phyloP scores from a whole-genome alignment of 1,140 invertebrate genomes.

The Pseudomyrmex pallidus region DNA sequence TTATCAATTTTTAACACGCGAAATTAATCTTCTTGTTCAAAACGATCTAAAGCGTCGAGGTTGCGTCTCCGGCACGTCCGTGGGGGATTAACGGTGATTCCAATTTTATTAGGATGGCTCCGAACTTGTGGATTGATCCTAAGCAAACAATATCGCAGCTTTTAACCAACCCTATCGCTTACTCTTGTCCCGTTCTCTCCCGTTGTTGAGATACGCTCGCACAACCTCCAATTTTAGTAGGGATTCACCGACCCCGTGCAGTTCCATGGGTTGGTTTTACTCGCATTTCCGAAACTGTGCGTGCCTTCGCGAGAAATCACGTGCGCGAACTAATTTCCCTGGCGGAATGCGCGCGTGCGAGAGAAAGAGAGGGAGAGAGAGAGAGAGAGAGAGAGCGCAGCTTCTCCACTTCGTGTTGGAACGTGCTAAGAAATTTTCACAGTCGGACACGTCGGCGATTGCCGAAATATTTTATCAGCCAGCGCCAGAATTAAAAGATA shows the following conservation, averaged over 20 bases:
- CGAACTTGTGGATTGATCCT: constrained; percentile 43
- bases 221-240: constrained; percentile 14
- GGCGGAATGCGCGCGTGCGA: constrained; percentile 58
- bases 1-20: too few species aligned
- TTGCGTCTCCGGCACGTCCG: constrained; percentile 33
- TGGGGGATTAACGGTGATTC: constrained; percentile 47
- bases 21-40: not conserved
- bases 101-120: constrained; percentile 49
- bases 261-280: constrained; percentile 39
- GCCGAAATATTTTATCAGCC: constrained; percentile 9
- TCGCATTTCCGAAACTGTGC: constrained; percentile 64
- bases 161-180: constrained; percentile 47
- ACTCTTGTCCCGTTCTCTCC: not conserved
- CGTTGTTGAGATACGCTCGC: constrained; percentile 28
- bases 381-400: constrained; percentile 44
- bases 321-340: constrained; percentile 78
- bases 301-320: constrained; percentile 77
- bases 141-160: constrained; percentile 38
- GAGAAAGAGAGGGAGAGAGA: too few species aligned
- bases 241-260: not conserved
- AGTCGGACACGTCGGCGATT: not conserved
- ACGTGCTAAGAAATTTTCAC: constrained; percentile 73
- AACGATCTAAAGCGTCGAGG: constrained; percentile 38
- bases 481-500: not conserved
- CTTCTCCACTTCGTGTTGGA: constrained; percentile 28